These are phyloP conservation scores for Trypoxylon attenuatum DNA, from an alignment of 2,888 invertebrate genomes.

Conservation along the genomic window DNA sequence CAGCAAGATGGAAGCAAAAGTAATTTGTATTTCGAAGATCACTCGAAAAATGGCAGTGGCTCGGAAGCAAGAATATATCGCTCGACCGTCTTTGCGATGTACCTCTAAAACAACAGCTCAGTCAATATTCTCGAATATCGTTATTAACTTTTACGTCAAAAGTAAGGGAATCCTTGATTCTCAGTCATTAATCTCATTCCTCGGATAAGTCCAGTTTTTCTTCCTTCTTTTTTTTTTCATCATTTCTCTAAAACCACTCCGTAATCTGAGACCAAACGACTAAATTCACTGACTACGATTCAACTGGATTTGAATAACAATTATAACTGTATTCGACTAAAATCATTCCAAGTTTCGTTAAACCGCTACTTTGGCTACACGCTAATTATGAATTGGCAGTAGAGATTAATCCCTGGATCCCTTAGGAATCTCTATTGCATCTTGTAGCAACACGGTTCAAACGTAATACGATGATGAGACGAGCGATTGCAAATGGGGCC, in stretches of 20 bases:
- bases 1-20: slow-evolving; percentile 63
- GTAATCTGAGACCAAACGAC: background rate
- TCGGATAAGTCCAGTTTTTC: too few species aligned
- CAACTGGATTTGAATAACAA: slow-evolving; percentile 7
- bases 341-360: slow-evolving; percentile 8
- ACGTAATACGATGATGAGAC: slow-evolving; percentile 24
- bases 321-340: slow-evolving; percentile 12
- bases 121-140: background rate
- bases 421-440: slow-evolving; percentile 20
- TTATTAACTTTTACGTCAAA: background rate
- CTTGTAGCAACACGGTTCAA: slow-evolving; percentile 21
- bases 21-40: slow-evolving; percentile 27
- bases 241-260: too few species aligned
- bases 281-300: background rate
- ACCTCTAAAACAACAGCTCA: slow-evolving; percentile 1
- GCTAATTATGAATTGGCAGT: slow-evolving; percentile 47
- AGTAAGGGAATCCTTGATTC: background rate
- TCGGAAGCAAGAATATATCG: slow-evolving; percentile 35
- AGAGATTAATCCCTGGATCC: slow-evolving; percentile 20
- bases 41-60: slow-evolving; percentile 46
- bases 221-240: too few species aligned
- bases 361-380: slow-evolving; percentile 14
- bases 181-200: background rate
- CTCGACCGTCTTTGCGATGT: slow-evolving; percentile 9
- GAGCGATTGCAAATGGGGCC: slow-evolving; percentile 50